Base-by-base conservation (phyloP, 2,888 invertebrate species). In the Nomada ferruginata region DNA sequence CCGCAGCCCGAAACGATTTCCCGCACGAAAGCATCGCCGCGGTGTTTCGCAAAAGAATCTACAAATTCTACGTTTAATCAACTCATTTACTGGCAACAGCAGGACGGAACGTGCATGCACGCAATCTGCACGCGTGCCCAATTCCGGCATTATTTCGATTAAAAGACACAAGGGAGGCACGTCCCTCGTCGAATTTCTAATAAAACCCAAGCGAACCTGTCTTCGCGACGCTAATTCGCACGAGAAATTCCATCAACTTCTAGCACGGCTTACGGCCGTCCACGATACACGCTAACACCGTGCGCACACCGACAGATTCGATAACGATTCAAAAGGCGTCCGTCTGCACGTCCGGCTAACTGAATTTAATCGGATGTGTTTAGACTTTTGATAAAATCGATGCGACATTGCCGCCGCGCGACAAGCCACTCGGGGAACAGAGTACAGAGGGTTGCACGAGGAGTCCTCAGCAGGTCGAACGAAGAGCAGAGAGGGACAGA, bases 331-430 rank as follows among this genome's bases (percentile, higher is more conserved):
- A 42, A 64, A 64, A 76, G 50, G 44, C 42, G 55, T 65, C 50
- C 26, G n/a, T 20, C 66, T n/a, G 60, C 23, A 47, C 61, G 53
- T 61, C 74, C 55, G 13, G 52, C 50, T 52, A 65, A 76, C 63
- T 66, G 72, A 77, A 84, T 85, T 85, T 82, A 84, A 85, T 82
- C 84, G 78, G 64, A 73, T 81, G 81, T 81, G 85, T 85, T 84
- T 84, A 63, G 85, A 85, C 81, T 78, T 84, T 84, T 82, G 85
- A 84, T 85, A 81, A 82, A 87, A 88, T 84, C 87, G 86, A 88
- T 84, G 69, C 64, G 75, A 79, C 60, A 79, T 82, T 76, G 85
- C 69, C 72, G 65, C 42, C 47, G 44, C 52, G 29, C 71, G 55
- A 74, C 68, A 57, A 69, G 23, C 50, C 18, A 26, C 29, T 53